Base-by-base conservation (phyloP, 1,140 invertebrate genomes). In the Drosophila pseudoananassae region DNA sequence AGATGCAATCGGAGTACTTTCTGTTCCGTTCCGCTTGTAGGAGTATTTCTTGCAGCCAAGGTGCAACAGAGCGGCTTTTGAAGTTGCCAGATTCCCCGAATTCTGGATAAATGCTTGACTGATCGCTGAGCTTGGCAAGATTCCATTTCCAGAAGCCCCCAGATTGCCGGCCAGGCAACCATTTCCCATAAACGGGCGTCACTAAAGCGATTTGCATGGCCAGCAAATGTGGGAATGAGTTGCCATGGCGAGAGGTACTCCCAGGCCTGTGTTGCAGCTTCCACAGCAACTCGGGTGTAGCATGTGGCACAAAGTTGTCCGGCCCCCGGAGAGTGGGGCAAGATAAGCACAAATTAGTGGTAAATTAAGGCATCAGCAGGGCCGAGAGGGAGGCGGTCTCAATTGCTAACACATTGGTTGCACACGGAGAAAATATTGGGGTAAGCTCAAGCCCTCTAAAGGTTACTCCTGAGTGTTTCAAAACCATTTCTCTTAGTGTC, bases 281-380 rank as follows among this genome's bases (percentile, higher is more conserved):
- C 45, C 27, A 38, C n/a, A 50, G 53, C 53, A 53, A 76, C 59
- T 58, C 54, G 69, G 68, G 77, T 59, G 54, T 53, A 53, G 52
- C 76, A 55, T 65, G 61, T 38, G 75, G 50, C 66, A 56, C 60
- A 54, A 65, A 64, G 52, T 57, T 53, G 46, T 27, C 20, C 38
- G 51, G 46, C 31, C 25, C 25, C 25, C 25, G 6, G 25, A 27
- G 29, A 31, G 45, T 43, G 69, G 5, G 27, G 60, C 43, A 29
- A 46, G 70, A 87, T 87, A 82, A 82, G 83, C 83, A 51, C 75
- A 83, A 87, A 87, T 88, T 87, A 78, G 82, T 83, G 82, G 82
- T 80, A 87, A 88, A 87, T 87, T 82, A 88, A 87, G 78, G 78
- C 63, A 88, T 88, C 63, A 57, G 51, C 59, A 57, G 49, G 17